These are phyloP conservation scores for Taurulus bubalis DNA, from an alignment of 2,113 vertebrate genomes.

Conservation along the genomic window DNA sequence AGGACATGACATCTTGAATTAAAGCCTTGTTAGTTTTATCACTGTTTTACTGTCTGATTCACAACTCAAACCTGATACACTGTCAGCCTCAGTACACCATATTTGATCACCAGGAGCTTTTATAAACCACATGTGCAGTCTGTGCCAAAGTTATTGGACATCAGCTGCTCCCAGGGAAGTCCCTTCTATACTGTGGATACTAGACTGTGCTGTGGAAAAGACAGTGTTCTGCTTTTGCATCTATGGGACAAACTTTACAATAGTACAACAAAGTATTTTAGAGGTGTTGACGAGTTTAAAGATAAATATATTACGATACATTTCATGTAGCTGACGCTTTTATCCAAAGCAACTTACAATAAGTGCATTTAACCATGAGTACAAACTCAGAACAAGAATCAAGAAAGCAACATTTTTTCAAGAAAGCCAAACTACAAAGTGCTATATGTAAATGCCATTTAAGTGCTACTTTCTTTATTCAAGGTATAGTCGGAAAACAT, in stretches of 20 bases:
- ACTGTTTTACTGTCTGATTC: conserved; percentile 6
- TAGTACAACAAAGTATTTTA: too few relatives aligned
- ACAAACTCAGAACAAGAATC: too few relatives aligned
- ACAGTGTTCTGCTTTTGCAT: not conserved
- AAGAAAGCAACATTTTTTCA: too few relatives aligned
- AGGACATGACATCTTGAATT: conserved; percentile 7
- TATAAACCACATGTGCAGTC: not conserved
- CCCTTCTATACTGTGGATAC: not conserved
- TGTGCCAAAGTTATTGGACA: not conserved
- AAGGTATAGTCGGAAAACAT: too few relatives aligned
- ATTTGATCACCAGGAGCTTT: conserved; percentile 7
- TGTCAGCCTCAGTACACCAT: not conserved
- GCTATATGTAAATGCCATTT: too few relatives aligned
- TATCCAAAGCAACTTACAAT: too few relatives aligned
- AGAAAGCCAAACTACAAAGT: too few relatives aligned
- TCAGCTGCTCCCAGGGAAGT: not conserved
- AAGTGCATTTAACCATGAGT: too few relatives aligned
- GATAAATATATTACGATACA: too few relatives aligned
- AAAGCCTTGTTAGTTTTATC: not conserved
- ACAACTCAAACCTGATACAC: not conserved
- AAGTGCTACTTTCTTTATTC: too few relatives aligned
- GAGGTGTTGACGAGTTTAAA: not conserved
- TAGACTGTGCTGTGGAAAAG: not conserved
- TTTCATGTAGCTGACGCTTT: too few relatives aligned
- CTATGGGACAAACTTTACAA: not conserved